Evolutionary conservation across 2,113 vertebrate genomes (phyloP).

Genomic region (Scomber scombrus): DNA sequence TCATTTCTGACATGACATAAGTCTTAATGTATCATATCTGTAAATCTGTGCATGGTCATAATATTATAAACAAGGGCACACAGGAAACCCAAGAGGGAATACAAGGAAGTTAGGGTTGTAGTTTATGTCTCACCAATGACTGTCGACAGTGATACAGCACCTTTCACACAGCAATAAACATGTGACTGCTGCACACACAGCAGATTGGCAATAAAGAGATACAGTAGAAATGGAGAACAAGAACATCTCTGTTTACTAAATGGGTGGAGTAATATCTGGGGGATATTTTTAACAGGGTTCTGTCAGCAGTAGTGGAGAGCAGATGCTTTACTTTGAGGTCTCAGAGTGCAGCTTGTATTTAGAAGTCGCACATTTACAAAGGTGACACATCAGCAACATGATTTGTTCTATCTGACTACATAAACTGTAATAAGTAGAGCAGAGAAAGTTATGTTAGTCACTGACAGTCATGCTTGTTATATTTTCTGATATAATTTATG

Average conservation of each 20-base stretch:
- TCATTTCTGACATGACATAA: conserved; percentile 5
- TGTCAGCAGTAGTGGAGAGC: conserved; percentile 15
- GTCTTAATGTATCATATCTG: neutral
- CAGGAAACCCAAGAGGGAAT: conserved; percentile 14
- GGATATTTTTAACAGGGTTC: conserved; percentile 45
- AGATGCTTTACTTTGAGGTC: conserved; percentile 26
- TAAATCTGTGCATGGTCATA: conserved; percentile 1
- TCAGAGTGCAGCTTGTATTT: neutral
- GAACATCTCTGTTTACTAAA: conserved; percentile 61
- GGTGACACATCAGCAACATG: too few relatives aligned
- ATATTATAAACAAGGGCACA: neutral
- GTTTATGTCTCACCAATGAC: conserved; percentile 29
- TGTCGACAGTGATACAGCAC: conserved; percentile 37
- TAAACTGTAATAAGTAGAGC: too few relatives aligned
- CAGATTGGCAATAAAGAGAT: conserved; percentile 17
- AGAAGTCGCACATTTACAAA: too few relatives aligned
- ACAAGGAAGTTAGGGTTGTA: neutral
- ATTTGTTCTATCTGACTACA: too few relatives aligned
- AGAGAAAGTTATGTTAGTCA: too few relatives aligned
- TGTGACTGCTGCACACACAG: conserved; percentile 49
- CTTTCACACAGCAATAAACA: conserved; percentile 47
- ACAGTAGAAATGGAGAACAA: conserved; percentile 52
- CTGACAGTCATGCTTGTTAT: too few relatives aligned
- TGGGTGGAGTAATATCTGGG: conserved; percentile 54
- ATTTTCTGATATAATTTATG: too few relatives aligned